These are phyloP conservation scores for Aeoliscus strigatus DNA, from an alignment of 2,797 vertebrate genomes.

Conservation along the genomic window DNA sequence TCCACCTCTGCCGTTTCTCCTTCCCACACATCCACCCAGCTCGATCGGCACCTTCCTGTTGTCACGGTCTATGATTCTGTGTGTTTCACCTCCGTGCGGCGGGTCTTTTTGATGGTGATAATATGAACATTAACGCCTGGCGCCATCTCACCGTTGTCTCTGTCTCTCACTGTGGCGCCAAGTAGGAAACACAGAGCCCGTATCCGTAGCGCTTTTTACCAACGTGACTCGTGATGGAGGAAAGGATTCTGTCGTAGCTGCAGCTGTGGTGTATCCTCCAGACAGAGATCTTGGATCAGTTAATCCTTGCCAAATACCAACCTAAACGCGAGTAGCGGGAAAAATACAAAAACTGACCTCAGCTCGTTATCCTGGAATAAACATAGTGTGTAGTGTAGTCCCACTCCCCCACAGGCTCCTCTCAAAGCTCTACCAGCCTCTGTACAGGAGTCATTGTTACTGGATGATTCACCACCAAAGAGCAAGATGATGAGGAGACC, in stretches of 20 bases:
- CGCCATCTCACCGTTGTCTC: slow-evolving; percentile 8
- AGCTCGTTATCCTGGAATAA: slow-evolving; percentile 66
- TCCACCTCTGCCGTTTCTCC: slow-evolving; percentile 27
- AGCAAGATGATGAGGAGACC: slow-evolving; percentile 54
- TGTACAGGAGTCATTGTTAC: slow-evolving; percentile 65
- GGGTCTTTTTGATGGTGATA: slow-evolving; percentile 44
- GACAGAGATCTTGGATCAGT: slow-evolving; percentile 60
- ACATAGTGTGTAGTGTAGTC: slow-evolving; percentile 57
- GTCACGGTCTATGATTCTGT: slow-evolving; percentile 40
- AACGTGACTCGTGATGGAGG: slow-evolving; percentile 33
- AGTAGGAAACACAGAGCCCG: slow-evolving; percentile 39
- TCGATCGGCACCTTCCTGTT: slow-evolving; percentile 26
- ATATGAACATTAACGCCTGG: slow-evolving; percentile 42
- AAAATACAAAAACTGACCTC: slow-evolving; percentile 61
- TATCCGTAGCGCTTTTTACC: slow-evolving; percentile 34
- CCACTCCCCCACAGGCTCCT: slow-evolving; percentile 56
- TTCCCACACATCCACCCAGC: slow-evolving; percentile 14
- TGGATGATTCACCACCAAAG: slow-evolving; percentile 58
- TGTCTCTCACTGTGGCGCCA: slow-evolving; percentile 35
- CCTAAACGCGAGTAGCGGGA: slow-evolving; percentile 48
- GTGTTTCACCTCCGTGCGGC: slow-evolving; percentile 36
- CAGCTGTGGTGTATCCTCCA: slow-evolving; percentile 55
- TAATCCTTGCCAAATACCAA: slow-evolving; percentile 60
- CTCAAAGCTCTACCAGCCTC: slow-evolving; percentile 53
- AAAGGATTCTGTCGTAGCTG: slow-evolving; percentile 41